phyloP scores from a whole-genome alignment of 2,797 vertebrate genomes.

The Lindbergichthys nudifrons region DNA sequence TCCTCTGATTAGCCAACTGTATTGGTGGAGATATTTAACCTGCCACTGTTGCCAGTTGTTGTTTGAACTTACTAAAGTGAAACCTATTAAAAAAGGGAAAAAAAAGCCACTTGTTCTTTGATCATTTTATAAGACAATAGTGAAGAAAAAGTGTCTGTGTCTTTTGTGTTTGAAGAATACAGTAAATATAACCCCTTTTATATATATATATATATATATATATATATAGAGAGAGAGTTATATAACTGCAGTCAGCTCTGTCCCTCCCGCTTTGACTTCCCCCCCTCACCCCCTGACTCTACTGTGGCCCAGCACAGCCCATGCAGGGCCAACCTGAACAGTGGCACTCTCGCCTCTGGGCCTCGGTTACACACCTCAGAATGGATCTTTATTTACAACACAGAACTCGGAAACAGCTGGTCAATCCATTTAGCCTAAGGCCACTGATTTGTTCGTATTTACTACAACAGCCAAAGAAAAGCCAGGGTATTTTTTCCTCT shows the following conservation, averaged over 20 bases:
- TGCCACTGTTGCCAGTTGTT: conserved; percentile 39
- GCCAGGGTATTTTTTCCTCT: conserved; percentile 88
- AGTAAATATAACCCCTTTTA: neutral
- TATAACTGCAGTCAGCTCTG: neutral
- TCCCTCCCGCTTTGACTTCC: conserved; percentile 24
- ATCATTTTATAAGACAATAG: too few species aligned
- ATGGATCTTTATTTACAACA: conserved; percentile 89
- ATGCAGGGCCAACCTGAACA: conserved; percentile 58
- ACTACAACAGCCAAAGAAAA: conserved; percentile 89
- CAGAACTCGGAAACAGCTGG: conserved; percentile 88
- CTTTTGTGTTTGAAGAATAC: neutral
- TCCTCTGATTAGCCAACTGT: conserved; percentile 65
- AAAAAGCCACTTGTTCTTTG: too few species aligned
- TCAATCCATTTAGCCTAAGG: conserved; percentile 94
- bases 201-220: too few species aligned
- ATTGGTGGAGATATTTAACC: conserved; percentile 67
- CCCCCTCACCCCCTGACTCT: conserved; percentile 44
- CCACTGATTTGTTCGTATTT: conserved; percentile 92
- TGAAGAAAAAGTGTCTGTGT: neutral
- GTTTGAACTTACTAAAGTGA: too few species aligned
- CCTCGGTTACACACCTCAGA: conserved; percentile 83
- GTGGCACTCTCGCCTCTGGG: conserved; percentile 73
- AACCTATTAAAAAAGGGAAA: too few species aligned
- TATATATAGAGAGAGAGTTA: neutral
- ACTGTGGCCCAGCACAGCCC: conserved; percentile 57